phyloP scores from a whole-genome alignment of 2,888 invertebrate genomes.

The Plagodis dolabraria region DNA sequence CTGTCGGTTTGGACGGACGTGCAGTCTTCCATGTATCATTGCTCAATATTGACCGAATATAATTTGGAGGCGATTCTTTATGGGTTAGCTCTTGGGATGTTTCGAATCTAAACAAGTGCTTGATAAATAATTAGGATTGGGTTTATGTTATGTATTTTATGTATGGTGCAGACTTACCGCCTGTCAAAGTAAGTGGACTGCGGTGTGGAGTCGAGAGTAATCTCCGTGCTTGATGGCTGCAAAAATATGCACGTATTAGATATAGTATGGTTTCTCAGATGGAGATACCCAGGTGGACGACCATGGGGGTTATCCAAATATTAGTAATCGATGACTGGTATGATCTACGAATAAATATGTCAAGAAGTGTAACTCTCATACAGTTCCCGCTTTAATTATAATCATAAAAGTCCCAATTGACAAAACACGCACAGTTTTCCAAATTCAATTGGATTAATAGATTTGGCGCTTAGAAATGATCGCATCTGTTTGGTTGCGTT shows the following conservation, averaged over 20 bases:
- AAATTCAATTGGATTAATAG: no score
- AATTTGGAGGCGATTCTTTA: neutral
- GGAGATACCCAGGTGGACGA: no score
- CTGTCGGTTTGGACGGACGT: conserved; percentile 31
- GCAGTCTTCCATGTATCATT: neutral
- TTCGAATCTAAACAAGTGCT: conserved; percentile 60
- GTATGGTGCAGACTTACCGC: conserved; percentile 53
- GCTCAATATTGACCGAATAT: neutral
- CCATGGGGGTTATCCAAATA: no score
- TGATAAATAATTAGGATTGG: conserved; percentile 28
- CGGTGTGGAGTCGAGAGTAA: conserved; percentile 57
- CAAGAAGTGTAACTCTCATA: no score
- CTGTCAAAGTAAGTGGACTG: conserved; percentile 66
- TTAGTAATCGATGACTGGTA: no score
- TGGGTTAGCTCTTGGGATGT: conserved; percentile 54
- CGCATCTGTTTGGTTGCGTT: no score
- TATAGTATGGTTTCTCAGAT: no score
- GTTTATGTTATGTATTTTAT: conserved; percentile 8
- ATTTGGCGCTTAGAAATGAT: no score
- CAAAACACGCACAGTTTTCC: no score
- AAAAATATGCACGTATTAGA: conserved; percentile 5
- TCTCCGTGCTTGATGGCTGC: conserved; percentile 66
- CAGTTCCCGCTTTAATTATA: no score
- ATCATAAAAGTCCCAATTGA: no score
- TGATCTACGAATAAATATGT: no score